These are phyloP conservation scores for Notocelia uddmanniana DNA, from an alignment of 2,888 invertebrate genomes.

Conservation along the genomic window DNA sequence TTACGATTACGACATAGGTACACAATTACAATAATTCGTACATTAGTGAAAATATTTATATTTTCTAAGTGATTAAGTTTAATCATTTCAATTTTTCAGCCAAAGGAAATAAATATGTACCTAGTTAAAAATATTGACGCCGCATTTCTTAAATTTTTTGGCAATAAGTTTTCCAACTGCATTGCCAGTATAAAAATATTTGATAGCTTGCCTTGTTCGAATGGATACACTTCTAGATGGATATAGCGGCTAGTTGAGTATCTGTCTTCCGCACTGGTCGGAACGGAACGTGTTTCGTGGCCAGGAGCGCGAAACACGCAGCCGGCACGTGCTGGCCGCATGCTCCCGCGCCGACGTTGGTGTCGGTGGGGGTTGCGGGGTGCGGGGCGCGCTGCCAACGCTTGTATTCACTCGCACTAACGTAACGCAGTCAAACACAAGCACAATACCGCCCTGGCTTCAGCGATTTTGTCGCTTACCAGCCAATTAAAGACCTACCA, in stretches of 20 bases:
- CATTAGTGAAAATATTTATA: neutral
- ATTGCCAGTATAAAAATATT: conserved; percentile 19
- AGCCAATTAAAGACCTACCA: neutral
- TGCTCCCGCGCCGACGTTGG: conserved; percentile 45
- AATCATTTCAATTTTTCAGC: neutral
- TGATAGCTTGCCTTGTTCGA: neutral
- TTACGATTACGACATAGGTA: too few species aligned
- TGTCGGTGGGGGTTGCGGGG: neutral
- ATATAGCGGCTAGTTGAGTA: conserved; percentile 24
- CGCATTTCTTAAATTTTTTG: neutral
- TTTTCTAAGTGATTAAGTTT: neutral
- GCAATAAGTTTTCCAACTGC: neutral
- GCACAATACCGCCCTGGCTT: neutral
- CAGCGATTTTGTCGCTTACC: neutral
- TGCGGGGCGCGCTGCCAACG: neutral
- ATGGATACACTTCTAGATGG: neutral
- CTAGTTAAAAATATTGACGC: neutral
- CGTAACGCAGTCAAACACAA: neutral
- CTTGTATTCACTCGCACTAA: neutral
- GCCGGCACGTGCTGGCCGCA: conserved; percentile 53
- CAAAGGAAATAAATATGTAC: neutral
- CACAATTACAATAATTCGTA: too few species aligned
- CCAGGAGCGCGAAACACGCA: conserved; percentile 45
- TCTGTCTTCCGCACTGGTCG: conserved; percentile 18
- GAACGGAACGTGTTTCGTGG: conserved; percentile 41